phyloP scores from a whole-genome alignment of 2,113 vertebrate species.

The Osmerus mordax region DNA sequence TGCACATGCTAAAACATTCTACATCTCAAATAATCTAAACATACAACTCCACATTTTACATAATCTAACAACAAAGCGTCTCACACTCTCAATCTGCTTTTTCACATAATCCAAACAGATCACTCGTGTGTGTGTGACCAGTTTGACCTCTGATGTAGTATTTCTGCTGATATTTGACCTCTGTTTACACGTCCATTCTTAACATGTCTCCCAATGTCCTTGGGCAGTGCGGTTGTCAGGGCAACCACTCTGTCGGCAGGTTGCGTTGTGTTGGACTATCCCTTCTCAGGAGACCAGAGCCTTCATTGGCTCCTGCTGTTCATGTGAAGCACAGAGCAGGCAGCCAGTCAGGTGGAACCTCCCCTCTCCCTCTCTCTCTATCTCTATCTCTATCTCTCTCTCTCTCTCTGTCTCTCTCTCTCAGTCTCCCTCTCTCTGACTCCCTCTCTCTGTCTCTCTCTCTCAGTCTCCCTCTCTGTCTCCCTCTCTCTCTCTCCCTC shows the following conservation, averaged over 20 bases:
- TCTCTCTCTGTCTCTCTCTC: not conserved
- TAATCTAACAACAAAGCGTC: no score
- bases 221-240: slow-evolving; percentile 7
- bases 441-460: not conserved
- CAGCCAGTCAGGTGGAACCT: no score
- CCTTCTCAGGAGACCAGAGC: not conserved
- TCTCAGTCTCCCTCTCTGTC: no score
- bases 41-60: no score
- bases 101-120: no score
- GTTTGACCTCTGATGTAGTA: not conserved
- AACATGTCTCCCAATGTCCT: slow-evolving; percentile 1
- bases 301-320: not conserved
- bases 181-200: not conserved
- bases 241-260: slow-evolving; percentile 5
- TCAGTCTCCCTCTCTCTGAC: not conserved
- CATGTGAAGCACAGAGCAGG: no score
- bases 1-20: no score
- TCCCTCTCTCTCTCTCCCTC: no score
- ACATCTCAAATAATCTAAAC: no score
- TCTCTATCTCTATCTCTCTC: not conserved
- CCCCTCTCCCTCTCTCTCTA: no score
- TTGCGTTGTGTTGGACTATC: not conserved
- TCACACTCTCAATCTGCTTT: no score
- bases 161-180: not conserved
- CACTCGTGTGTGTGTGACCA: no score